Conservation (phyloP, 2,797 vertebrate species). For the Lepidocolaptes lacrymiger region DNA sequence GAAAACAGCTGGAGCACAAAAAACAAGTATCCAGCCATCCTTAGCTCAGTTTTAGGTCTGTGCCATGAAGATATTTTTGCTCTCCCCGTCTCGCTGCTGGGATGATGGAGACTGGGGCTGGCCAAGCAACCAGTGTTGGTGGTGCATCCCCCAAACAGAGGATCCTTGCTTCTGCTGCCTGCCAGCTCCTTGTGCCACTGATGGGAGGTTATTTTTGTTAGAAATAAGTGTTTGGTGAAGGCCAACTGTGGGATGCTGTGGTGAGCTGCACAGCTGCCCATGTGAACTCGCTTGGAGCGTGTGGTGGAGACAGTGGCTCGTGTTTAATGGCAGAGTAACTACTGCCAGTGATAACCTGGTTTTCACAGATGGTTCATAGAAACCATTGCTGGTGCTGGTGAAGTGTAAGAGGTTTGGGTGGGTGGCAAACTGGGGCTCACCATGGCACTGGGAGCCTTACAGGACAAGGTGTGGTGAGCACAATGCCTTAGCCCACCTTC, state of each 20-base stretch:
- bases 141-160: not conserved
- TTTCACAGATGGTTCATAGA: not conserved
- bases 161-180: not conserved
- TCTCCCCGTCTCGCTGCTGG: accelerated
- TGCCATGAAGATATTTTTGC: not conserved
- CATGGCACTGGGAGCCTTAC: not conserved
- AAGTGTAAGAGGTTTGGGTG: not conserved
- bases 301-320: accelerated
- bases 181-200: not conserved
- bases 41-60: not conserved
- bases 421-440: not conserved
- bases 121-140: not conserved
- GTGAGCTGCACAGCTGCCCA: not conserved
- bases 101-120: not conserved
- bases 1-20: not conserved
- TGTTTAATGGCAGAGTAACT: not conserved
- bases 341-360: not conserved
- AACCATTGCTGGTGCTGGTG: not conserved
- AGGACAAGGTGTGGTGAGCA: not conserved
- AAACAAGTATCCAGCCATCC: not conserved
- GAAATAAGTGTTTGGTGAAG: not conserved
- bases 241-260: not conserved
- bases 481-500: not conserved
- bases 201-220: not conserved
- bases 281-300: accelerated